A percentile compares a stretch with the other conserved stretches of the same genome.
Conservation (phyloP, 1,140 invertebrate species). For the Centruroides vittatus region DNA sequence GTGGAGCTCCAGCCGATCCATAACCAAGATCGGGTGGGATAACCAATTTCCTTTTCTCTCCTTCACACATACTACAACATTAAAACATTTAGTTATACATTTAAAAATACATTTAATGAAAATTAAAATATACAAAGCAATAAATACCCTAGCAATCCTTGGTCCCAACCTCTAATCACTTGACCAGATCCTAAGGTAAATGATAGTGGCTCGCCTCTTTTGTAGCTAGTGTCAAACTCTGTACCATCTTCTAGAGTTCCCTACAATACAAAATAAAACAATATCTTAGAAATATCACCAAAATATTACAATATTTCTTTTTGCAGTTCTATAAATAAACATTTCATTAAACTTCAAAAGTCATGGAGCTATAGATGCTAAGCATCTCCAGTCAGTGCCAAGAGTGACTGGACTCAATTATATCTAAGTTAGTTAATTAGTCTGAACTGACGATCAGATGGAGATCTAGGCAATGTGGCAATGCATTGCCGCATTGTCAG, state of each 20-base stretch:
- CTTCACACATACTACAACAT: slow-evolving; percentile 57
- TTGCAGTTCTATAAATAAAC: no score
- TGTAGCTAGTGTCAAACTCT: slow-evolving; percentile 67
- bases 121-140: not conserved
- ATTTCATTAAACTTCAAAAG: no score
- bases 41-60: slow-evolving; percentile 66
- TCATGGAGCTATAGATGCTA: no score
- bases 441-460: no score
- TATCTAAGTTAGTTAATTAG: no score
- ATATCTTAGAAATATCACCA: not conserved
- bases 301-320: no score
- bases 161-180: slow-evolving; percentile 74
- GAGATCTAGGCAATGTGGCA: no score
- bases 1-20: slow-evolving; percentile 55
- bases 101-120: not conserved
- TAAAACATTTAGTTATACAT: not conserved
- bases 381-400: no score
- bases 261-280: slow-evolving; percentile 10
- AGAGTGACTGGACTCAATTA: no score
- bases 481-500: no score
- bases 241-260: slow-evolving; percentile 60
- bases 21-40: slow-evolving; percentile 73
- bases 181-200: slow-evolving; percentile 64
- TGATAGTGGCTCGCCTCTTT: slow-evolving; percentile 51
- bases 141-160: slow-evolving; percentile 56